Percentiles rank a stretch among this genome's conserved stretches.
Conservation (phyloP, 2,113 vertebrate genomes). For the Bombycilla garrulus region DNA sequence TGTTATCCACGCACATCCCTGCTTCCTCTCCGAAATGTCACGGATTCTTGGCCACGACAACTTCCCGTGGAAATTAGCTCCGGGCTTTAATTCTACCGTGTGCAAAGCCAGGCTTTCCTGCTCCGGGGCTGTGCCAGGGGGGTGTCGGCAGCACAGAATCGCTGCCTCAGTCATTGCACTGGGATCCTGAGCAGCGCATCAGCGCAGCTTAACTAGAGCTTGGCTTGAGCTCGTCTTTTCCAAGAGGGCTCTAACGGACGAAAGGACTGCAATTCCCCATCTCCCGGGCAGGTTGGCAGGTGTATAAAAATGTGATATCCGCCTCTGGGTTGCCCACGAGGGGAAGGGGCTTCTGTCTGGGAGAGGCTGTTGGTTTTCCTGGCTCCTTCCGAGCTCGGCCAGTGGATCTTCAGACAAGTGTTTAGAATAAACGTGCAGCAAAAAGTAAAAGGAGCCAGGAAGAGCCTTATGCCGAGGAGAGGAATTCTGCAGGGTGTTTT, state of each 20-base stretch:
- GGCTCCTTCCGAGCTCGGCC: rapidly evolving
- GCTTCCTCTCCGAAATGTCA: constrained; percentile 31
- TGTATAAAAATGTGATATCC: neutral
- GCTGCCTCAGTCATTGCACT: rapidly evolving
- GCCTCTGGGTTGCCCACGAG: neutral
- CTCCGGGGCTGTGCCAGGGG: neutral
- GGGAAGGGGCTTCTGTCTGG: neutral
- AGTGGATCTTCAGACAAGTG: neutral
- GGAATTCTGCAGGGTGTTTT: neutral
- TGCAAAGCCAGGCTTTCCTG: neutral
- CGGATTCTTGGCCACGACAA: neutral
- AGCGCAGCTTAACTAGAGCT: rapidly evolving
- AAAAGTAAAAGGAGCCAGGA: neutral
- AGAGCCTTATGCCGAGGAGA: neutral
- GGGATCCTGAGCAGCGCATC: neutral
- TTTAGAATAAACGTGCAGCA: neutral
- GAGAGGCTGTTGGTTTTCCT: neutral
- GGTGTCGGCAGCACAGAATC: neutral
- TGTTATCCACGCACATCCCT: neutral
- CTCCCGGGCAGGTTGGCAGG: neutral
- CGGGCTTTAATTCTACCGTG: neutral
- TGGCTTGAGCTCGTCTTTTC: neutral
- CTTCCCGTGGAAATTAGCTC: constrained; percentile 15
- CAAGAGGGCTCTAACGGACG: neutral
- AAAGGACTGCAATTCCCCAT: neutral